phyloP scores from a whole-genome alignment of 1,140 invertebrate genomes.

The Mactra quadrangularis region DNA sequence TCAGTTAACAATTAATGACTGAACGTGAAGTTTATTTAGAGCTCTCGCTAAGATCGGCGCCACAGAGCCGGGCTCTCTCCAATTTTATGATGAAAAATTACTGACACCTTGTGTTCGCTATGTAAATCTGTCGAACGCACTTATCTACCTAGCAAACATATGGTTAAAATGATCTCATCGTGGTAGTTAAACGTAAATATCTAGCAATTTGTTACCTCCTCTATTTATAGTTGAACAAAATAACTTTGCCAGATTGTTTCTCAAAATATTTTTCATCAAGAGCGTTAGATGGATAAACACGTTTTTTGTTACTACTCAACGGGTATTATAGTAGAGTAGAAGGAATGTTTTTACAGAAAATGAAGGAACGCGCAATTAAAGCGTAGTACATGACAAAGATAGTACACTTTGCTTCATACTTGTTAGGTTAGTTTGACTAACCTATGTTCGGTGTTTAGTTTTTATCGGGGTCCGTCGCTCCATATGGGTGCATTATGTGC shows the following conservation, averaged over 20 bases:
- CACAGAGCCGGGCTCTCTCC: conserved; percentile 43
- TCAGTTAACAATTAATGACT: conserved; percentile 51
- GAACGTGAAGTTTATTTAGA: conserved; percentile 54
- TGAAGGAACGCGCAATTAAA: too few relatives aligned
- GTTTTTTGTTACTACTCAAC: too few relatives aligned
- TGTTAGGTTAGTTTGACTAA: too few relatives aligned
- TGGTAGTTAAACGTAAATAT: conserved; percentile 37
- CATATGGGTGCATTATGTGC: too few relatives aligned
- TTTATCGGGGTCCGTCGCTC: too few relatives aligned
- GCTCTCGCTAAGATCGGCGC: conserved; percentile 36
- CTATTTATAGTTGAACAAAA: conserved; percentile 40
- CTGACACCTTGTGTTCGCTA: conserved; percentile 51
- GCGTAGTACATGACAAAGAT: too few relatives aligned
- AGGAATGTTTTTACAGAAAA: too few relatives aligned
- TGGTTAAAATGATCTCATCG: conserved; percentile 32
- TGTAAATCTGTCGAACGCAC: conserved; percentile 50
- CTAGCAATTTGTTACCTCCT: conserved; percentile 36
- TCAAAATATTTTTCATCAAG: too few relatives aligned
- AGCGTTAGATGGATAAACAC: too few relatives aligned
- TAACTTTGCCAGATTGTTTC: conserved; percentile 23
- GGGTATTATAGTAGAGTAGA: too few relatives aligned
- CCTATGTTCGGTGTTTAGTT: too few relatives aligned
- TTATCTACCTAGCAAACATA: conserved; percentile 45
- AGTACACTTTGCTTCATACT: too few relatives aligned
- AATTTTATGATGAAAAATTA: conserved; percentile 53